Evolutionary conservation across 1,140 invertebrate species (phyloP), one percentile per base, ranked within the genome.

Genomic region (honey bee (Apis mellifera)): DNA sequence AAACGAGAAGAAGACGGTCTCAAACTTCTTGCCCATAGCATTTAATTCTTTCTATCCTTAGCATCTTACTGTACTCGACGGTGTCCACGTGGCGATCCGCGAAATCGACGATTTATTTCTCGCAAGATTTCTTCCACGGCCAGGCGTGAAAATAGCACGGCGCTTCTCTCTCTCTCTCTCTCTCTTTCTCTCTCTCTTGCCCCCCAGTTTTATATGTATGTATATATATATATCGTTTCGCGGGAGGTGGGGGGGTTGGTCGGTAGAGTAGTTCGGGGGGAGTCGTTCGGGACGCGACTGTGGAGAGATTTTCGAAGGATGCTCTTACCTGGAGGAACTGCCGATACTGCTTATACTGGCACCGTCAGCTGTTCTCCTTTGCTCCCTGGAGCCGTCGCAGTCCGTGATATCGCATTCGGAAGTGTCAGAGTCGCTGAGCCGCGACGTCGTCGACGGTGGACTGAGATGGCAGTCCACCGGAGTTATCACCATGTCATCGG

Each of bases 401-500:
- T 97, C 97, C 87, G 93, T 94, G 75, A 97, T 96, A 93, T 99
- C 98, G 92, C 97, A 97, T 94, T 99, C 98, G 86, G 98, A 98
- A 82, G 97, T 97, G 94, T 99, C 98, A 50, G 97, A 98, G 94
- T 99, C 98, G 86, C 98, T 99, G 85, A 98, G 95, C 86, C 97
- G 95, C 76, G 97, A 98, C 78, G 97, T 97, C 9, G 97, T 97
- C 84, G 97, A 97, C 83, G 98, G 98, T 60, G 98, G 98, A 88
- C 98, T 99, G 80, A 99, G 95, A 94, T 98, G 98, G 89, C 92
- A 93, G 94, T 99, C 98, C 88, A 96, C 97, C 80, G 96, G 96
- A 85, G 95, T 97, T 90, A 95, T 94, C 84, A 94, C 93, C 89
- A 95, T 91, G 83, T 95, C 95, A 73, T 95, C 95, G 86, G 91